Percentiles rank a stretch among this genome's conserved stretches.
Evolutionary conservation across 1,140 invertebrate genomes (phyloP).

Genomic region (Sweltsa coloradensis): DNA sequence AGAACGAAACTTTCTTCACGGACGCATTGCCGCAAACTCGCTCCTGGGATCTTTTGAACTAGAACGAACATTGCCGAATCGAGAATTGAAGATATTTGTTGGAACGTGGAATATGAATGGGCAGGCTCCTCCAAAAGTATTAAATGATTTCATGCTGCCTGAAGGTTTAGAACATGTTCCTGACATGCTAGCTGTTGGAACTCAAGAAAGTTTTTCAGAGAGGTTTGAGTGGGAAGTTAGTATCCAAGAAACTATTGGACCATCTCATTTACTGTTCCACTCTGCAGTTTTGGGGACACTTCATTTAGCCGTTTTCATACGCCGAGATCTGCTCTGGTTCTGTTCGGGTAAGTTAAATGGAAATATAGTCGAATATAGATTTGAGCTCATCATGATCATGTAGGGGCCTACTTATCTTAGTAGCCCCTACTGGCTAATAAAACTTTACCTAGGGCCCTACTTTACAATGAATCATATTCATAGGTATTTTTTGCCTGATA

Average conservation of each 20-base stretch:
- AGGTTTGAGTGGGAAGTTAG: conserved; percentile 81
- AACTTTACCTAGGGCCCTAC: no score
- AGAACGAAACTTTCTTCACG: conserved; percentile 68
- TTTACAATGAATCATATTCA: no score
- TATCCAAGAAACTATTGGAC: conserved; percentile 82
- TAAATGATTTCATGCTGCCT: conserved; percentile 83
- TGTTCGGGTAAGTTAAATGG: conserved; percentile 50
- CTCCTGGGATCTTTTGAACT: conserved; percentile 71
- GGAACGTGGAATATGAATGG: conserved; percentile 97
- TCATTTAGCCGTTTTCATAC: conserved; percentile 72
- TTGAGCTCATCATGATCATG: no score
- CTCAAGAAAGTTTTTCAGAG: conserved; percentile 80
- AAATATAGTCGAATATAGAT: no score
- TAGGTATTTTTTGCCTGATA: no score
- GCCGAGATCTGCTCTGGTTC: conserved; percentile 88
- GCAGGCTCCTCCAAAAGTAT: conserved; percentile 38
- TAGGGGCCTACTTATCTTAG: no score
- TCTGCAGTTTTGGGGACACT: conserved; percentile 71
- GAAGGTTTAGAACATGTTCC: conserved; percentile 70
- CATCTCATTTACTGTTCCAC: conserved; percentile 77
- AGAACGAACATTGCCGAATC: conserved; percentile 70
- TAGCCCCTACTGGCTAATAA: no score
- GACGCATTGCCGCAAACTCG: conserved; percentile 61
- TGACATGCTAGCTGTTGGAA: conserved; percentile 83
- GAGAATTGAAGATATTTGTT: conserved; percentile 76